Evolutionary conservation across 2,797 vertebrate species (phyloP).

Genomic region (Melanotaenia parkinsoni): DNA sequence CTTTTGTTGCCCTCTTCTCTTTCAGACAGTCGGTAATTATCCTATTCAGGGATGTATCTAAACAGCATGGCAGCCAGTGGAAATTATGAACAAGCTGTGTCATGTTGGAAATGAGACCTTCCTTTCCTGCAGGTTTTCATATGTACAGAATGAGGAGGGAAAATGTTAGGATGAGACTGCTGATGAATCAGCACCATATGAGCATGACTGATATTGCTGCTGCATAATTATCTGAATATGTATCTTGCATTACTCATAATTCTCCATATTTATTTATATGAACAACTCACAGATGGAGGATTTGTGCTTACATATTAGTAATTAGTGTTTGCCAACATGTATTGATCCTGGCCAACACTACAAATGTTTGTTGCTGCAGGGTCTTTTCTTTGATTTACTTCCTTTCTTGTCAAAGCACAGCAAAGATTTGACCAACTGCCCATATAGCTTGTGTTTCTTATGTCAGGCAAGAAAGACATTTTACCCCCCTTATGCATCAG

Average conservation of each 20-base stretch:
- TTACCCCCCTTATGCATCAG: conserved; percentile 22
- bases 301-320: no score
- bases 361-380: neutral
- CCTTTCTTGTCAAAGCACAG: conserved; percentile 21
- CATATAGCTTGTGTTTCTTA: conserved; percentile 12
- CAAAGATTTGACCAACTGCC: conserved; percentile 15
- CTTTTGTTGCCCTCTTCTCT: conserved; percentile 44
- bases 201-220: conserved; percentile 13
- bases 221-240: neutral
- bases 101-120: conserved; percentile 40
- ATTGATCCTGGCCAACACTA: neutral
- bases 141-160: conserved; percentile 7
- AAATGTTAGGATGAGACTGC: conserved; percentile 16
- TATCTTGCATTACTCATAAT: neutral
- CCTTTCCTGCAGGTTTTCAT: conserved; percentile 29
- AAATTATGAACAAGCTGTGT: conserved; percentile 53
- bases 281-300: neutral
- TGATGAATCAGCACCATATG: conserved; percentile 26
- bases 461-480: conserved; percentile 19
- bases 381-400: conserved; percentile 16
- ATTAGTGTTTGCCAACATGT: conserved; percentile 1
- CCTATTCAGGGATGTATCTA: conserved; percentile 56
- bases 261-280: neutral
- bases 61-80: conserved; percentile 52
- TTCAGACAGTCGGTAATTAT: conserved; percentile 62